phyloP scores from a whole-genome alignment of 2,113 vertebrate genomes.

The Cyanocitta stelleri region DNA sequence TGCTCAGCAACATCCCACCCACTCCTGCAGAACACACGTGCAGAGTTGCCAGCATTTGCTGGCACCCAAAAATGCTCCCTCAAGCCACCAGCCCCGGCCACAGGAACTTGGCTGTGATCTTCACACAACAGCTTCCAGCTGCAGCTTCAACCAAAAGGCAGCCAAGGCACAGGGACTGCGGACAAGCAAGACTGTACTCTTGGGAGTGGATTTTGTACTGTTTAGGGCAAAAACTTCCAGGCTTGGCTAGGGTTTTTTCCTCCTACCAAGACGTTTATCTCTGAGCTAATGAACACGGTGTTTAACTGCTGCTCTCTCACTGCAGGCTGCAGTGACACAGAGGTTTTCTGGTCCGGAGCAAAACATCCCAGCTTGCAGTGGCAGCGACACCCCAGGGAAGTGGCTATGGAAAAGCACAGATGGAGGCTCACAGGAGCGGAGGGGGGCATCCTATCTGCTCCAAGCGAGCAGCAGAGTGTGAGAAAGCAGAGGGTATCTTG shows the following conservation, averaged over 20 bases:
- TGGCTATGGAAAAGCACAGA: rapidly evolving
- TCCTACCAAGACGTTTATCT: background rate
- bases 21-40: background rate
- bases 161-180: background rate
- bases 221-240: background rate
- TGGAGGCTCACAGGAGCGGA: rapidly evolving
- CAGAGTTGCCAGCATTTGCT: background rate
- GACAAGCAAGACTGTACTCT: rapidly evolving
- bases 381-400: rapidly evolving
- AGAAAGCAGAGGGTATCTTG: background rate
- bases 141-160: background rate
- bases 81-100: background rate
- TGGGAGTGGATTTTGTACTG: background rate
- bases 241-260: background rate
- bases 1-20: background rate
- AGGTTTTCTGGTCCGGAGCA: background rate
- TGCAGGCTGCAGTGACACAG: rapidly evolving
- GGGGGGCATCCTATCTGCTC: background rate
- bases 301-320: background rate
- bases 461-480: background rate
- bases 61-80: background rate
- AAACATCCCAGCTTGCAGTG: background rate
- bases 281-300: rapidly evolving
- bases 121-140: background rate
- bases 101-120: background rate